These are phyloP conservation scores for Theretra japonica DNA, from an alignment of 2,888 invertebrate genomes.

Conservation along the genomic window DNA sequence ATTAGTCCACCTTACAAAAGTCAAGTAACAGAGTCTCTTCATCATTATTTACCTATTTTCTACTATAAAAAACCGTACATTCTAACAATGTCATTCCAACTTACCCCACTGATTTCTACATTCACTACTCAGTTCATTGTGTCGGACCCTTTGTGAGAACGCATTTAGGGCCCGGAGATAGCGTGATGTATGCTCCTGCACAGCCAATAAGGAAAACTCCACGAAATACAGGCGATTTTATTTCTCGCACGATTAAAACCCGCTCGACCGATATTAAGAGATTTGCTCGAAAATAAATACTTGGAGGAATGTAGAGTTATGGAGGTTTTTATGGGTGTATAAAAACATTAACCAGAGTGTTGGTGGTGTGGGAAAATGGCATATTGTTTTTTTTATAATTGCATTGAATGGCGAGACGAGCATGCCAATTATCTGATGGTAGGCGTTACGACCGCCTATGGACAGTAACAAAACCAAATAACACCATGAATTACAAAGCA, in stretches of 20 bases:
- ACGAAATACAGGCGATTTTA: conserved; percentile 42
- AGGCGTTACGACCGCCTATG: too few relatives aligned
- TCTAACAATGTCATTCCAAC: not conserved
- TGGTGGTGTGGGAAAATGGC: not conserved
- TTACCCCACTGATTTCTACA: conserved; percentile 25
- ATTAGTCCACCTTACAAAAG: too few relatives aligned
- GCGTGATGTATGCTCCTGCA: conserved; percentile 37
- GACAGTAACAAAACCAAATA: too few relatives aligned
- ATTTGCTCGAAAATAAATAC: conserved; percentile 11
- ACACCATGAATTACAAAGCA: too few relatives aligned
- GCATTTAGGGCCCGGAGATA: conserved; percentile 42
- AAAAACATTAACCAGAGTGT: not conserved
- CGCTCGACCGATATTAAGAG: not conserved
- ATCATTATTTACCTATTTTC: too few relatives aligned
- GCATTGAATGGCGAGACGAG: too few relatives aligned
- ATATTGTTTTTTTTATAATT: not conserved
- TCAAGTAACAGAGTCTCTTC: too few relatives aligned
- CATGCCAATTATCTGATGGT: too few relatives aligned
- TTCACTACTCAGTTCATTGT: conserved; percentile 46
- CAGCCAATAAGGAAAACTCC: conserved; percentile 45
- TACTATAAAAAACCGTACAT: not conserved
- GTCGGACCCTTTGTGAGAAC: conserved; percentile 57
- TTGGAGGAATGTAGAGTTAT: not conserved
- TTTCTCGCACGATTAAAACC: conserved; percentile 26
- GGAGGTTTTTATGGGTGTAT: not conserved